phyloP scores from a whole-genome alignment of 2,888 invertebrate species.

The Electrophaes corylata region DNA sequence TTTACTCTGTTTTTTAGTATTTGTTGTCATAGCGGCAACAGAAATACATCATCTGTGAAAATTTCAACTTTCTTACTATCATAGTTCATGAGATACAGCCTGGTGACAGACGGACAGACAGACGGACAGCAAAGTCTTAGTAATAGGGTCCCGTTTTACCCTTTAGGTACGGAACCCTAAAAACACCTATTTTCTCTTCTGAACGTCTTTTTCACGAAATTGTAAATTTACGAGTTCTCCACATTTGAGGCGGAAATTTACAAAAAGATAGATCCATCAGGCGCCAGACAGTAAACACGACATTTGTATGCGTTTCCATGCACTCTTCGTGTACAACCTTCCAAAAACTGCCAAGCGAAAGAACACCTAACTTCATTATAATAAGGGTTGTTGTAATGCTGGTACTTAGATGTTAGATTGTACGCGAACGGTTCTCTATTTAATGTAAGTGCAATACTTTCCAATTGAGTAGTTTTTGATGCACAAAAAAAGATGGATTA shows the following conservation, averaged over 20 bases:
- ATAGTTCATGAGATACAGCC: too few relatives aligned
- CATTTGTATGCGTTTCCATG: conserved; percentile 59
- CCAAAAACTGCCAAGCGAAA: conserved; percentile 37
- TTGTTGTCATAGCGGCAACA: too few relatives aligned
- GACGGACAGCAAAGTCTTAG: too few relatives aligned
- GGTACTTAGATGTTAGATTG: background rate
- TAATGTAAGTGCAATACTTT: conserved; percentile 29
- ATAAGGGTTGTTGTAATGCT: conserved; percentile 32
- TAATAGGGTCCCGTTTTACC: too few relatives aligned
- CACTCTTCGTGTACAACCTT: conserved; percentile 42
- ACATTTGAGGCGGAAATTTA: conserved; percentile 32
- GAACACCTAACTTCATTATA: conserved; percentile 33
- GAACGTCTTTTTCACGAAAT: conserved; percentile 25
- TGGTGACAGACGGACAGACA: too few relatives aligned
- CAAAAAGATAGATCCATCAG: conserved; percentile 49
- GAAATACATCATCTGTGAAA: too few relatives aligned
- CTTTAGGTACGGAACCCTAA: too few relatives aligned
- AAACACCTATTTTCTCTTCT: background rate
- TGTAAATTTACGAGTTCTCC: conserved; percentile 28
- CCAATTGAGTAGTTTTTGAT: conserved; percentile 26
- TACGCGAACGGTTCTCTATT: conserved; percentile 5
- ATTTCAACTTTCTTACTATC: too few relatives aligned
- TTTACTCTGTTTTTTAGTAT: too few relatives aligned
- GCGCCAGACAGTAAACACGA: conserved; percentile 56
- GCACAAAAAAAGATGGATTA: conserved; percentile 16